Base-by-base conservation (phyloP, 2,113 vertebrate species). In the Hyaena hyaena region DNA sequence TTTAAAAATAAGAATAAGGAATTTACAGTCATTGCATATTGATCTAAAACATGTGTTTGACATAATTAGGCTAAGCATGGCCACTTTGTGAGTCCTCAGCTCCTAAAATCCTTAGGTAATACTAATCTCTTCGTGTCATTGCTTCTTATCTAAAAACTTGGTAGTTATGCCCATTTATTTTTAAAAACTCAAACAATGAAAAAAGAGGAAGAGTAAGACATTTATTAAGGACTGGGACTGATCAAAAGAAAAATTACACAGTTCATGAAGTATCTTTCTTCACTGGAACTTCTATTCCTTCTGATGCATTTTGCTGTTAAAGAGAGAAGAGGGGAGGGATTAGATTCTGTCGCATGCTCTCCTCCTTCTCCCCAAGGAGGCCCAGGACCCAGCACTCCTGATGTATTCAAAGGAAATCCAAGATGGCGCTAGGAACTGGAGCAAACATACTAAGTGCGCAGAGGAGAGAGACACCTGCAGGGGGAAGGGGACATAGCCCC, bases 211-310 rank as follows among this genome's bases (percentile, higher is more conserved):
- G 85, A 45, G 48, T 24, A 80, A 90, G 43, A 12, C 2, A 0
- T 98, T 98, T 97, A 97, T 98, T 97, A 80, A 3, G 43, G 65
- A 84, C n/a, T 24, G 43, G 58, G 68, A 68, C 7, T 43, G 2
- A 63, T 80, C 55, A 10, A 48, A 48, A 65, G 45, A n/a, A 80
- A 91, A 87, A 79, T 65, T 0, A 66, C 33, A 26, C 8, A 8
- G 14, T 26, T 83, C 4, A 21, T 48, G 4, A 53, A 68, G 65
- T 2, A 0, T 48, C 88, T 69, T 89, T 81, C 90, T 77, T 90
- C 71, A 0, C 0, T 26, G 76, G 65, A 69, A 16, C 10, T 28
- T 88, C 84, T 74, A 28, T 45, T 93, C 48, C 76, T 74, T 87
- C 76, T 4, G 0, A 1, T 4, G 28, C 12, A 10, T 35, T 50